These are phyloP conservation scores for Dasyornis broadbenti DNA, from an alignment of 2,113 vertebrate genomes.

Conservation along the genomic window DNA sequence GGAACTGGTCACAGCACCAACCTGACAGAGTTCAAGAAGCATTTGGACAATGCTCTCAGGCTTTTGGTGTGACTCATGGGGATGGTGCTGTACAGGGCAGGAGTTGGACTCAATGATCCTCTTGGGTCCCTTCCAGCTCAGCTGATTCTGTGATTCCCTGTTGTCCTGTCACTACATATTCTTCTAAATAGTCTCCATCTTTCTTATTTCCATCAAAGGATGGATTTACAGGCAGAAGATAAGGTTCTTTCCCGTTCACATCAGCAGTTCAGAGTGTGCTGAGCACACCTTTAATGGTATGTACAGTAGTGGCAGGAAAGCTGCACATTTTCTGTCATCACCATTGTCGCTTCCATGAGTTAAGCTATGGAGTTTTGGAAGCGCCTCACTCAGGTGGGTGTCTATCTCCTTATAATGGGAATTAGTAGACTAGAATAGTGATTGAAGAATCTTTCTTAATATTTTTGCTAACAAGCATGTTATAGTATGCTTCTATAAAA, in stretches of 20 bases:
- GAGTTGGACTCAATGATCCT: no score
- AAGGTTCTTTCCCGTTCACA: not conserved
- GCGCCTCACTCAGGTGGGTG: not conserved
- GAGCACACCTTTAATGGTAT: not conserved
- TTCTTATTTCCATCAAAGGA: not conserved
- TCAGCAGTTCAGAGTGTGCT: not conserved
- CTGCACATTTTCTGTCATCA: not conserved
- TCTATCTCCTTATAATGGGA: not conserved
- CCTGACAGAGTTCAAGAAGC: no score
- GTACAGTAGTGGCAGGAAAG: not conserved
- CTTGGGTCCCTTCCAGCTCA: no score
- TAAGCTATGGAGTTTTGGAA: not conserved
- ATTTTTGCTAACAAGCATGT: not conserved
- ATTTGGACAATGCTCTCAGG: no score
- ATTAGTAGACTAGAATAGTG: not conserved
- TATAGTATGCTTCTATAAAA: not conserved
- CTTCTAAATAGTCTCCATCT: not conserved
- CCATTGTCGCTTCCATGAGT: rapidly evolving
- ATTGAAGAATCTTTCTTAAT: not conserved
- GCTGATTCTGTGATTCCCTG: no score
- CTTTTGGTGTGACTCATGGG: no score
- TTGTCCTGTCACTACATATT: not conserved
- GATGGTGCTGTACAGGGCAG: no score
- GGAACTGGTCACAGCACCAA: no score
- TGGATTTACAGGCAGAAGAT: not conserved